Conservation (phyloP, 2,888 invertebrate genomes). For the Liposcelis brunnea region DNA sequence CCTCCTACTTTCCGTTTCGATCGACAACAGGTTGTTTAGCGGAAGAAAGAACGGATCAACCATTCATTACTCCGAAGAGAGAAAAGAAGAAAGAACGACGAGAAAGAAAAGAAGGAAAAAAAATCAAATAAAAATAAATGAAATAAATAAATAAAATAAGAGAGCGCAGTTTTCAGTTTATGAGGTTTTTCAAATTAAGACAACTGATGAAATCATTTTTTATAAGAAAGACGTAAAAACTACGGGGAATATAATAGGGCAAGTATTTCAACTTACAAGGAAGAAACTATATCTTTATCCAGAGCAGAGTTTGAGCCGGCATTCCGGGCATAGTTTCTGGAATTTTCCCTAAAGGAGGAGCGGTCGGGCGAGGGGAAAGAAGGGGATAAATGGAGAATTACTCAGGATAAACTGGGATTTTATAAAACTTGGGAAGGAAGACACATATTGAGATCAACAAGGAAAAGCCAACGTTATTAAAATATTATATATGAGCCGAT, state of each 20-base stretch:
- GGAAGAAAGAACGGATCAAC: too few relatives aligned
- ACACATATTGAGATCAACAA: too few relatives aligned
- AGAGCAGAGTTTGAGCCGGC: constrained; percentile 9
- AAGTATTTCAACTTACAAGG: constrained; percentile 1
- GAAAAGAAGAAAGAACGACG: too few relatives aligned
- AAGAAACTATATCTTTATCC: constrained; percentile 9
- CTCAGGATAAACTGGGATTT: too few relatives aligned
- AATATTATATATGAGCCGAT: too few relatives aligned
- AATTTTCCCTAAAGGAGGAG: background rate
- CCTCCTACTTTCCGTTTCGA: too few relatives aligned
- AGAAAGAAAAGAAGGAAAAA: background rate
- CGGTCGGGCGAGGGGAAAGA: background rate
- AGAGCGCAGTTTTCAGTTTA: constrained; percentile 9
- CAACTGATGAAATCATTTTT: constrained; percentile 6
- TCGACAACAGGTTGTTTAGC: too few relatives aligned
- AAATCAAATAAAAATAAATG: constrained; percentile 9
- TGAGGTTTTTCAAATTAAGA: constrained; percentile 10
- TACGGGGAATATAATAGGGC: background rate
- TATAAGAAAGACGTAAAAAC: background rate
- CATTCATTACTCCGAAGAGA: too few relatives aligned
- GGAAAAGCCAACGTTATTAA: too few relatives aligned
- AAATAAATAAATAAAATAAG: constrained; percentile 9
- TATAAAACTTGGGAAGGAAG: too few relatives aligned
- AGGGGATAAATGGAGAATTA: too few relatives aligned
- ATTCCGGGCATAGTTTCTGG: constrained; percentile 8